Conservation (phyloP, 2,797 vertebrate species). For the Valencia hispanica region DNA sequence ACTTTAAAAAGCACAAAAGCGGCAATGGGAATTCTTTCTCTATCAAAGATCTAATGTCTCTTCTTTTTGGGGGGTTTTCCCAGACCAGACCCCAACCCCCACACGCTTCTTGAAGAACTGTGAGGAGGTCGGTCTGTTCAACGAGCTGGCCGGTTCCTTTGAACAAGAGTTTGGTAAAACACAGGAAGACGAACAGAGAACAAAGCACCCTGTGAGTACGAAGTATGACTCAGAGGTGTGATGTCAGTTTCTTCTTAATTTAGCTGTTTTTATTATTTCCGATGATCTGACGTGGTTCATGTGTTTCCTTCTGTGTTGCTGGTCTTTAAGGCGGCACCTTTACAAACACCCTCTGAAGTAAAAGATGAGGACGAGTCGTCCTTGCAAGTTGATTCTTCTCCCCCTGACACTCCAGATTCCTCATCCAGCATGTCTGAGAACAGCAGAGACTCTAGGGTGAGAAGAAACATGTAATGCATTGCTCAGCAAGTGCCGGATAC, state of each 20-base stretch:
- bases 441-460: slow-evolving; percentile 71
- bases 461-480: slow-evolving; percentile 28
- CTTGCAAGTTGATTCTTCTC: slow-evolving; percentile 91
- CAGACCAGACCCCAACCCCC: slow-evolving; percentile 97
- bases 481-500: neutral
- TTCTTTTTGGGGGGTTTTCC: neutral
- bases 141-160: slow-evolving; percentile 93
- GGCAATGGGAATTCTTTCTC: neutral
- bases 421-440: slow-evolving; percentile 83
- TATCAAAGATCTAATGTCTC: neutral
- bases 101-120: slow-evolving; percentile 99
- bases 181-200: slow-evolving; percentile 89
- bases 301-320: slow-evolving; percentile 35
- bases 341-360: slow-evolving; percentile 86
- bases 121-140: slow-evolving; percentile 97
- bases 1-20: neutral
- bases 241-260: neutral
- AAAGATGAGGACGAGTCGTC: slow-evolving; percentile 93
- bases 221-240: neutral
- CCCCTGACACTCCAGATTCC: slow-evolving; percentile 88
- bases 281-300: slow-evolving; percentile 1
- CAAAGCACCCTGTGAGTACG: slow-evolving; percentile 72
- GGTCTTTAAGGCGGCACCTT: slow-evolving; percentile 71
- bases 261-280: neutral
- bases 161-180: slow-evolving; percentile 95